These are phyloP conservation scores for Nesidiocoris tenuis DNA, from an alignment of 2,888 invertebrate genomes.

Conservation along the genomic window DNA sequence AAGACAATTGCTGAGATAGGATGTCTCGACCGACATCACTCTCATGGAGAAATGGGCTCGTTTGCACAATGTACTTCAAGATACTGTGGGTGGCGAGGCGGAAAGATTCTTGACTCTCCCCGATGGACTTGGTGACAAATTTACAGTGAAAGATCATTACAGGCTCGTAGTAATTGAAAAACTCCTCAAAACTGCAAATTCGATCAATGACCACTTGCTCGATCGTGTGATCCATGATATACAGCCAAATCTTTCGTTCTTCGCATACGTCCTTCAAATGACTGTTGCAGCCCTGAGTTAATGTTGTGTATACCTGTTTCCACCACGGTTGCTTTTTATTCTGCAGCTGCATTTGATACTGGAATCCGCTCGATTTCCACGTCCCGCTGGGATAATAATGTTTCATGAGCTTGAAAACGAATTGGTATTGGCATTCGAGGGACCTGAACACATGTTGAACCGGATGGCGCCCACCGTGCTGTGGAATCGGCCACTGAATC, in stretches of 20 bases:
- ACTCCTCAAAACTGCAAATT: neutral
- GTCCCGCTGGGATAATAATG: no score
- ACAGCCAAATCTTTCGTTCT: neutral
- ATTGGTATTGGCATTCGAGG: neutral
- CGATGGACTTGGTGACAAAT: neutral
- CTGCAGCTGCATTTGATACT: no score
- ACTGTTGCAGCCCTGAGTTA: no score
- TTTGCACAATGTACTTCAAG: neutral
- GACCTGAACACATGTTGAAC: neutral
- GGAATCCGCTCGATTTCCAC: no score
- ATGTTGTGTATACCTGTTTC: no score
- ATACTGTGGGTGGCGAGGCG: neutral
- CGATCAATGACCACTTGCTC: neutral
- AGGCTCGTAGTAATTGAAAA: neutral
- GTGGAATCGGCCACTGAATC: neutral
- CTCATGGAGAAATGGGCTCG: no score
- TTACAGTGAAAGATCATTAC: neutral
- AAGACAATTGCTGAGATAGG: neutral
- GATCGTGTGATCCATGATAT: neutral
- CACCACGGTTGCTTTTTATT: no score
- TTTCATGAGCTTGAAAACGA: neutral
- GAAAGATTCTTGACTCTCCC: neutral
- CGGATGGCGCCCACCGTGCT: neutral
- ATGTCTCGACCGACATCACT: no score
- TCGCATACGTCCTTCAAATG: no score